A percentile compares a stretch with the other conserved stretches of the same genome.
These are phyloP conservation scores for Glareola pratincola DNA, from an alignment of 2,113 vertebrate species.

Conservation along the genomic window DNA sequence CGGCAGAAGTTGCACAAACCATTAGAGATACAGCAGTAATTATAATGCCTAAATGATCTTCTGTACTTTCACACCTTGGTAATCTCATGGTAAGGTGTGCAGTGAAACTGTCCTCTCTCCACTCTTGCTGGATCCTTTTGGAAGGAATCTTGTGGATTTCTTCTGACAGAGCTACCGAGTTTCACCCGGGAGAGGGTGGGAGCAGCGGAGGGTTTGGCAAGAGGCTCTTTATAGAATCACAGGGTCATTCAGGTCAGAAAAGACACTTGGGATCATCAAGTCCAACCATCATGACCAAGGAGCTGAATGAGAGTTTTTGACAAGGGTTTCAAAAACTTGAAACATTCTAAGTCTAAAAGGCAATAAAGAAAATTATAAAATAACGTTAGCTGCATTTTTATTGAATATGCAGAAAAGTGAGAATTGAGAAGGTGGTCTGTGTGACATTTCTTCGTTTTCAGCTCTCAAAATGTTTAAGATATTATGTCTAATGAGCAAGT, in stretches of 20 bases:
- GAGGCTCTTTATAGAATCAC: neutral
- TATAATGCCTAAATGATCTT: neutral
- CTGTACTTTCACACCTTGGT: neutral
- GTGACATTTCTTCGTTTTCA: neutral
- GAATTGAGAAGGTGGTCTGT: neutral
- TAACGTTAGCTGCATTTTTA: neutral
- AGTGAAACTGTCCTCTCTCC: neutral
- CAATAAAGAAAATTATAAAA: neutral
- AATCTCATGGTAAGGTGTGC: neutral
- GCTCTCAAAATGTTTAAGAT: neutral
- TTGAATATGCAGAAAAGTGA: neutral
- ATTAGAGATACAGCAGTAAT: rapidly evolving
- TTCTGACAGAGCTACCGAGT: neutral
- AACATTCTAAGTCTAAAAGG: neutral
- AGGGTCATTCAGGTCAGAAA: too few species aligned
- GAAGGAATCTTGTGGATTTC: neutral
- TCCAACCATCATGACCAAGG: neutral
- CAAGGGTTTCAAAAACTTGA: neutral
- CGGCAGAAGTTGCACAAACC: neutral
- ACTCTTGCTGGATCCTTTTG: too few species aligned
- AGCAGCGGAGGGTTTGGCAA: too few species aligned
- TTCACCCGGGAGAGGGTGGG: neutral
- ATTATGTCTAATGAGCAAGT: neutral
- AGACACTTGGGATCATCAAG: too few species aligned
- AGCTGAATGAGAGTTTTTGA: neutral